These are phyloP conservation scores for Fukomys damarensis DNA, from an alignment of 2,113 vertebrate species.

Conservation along the genomic window DNA sequence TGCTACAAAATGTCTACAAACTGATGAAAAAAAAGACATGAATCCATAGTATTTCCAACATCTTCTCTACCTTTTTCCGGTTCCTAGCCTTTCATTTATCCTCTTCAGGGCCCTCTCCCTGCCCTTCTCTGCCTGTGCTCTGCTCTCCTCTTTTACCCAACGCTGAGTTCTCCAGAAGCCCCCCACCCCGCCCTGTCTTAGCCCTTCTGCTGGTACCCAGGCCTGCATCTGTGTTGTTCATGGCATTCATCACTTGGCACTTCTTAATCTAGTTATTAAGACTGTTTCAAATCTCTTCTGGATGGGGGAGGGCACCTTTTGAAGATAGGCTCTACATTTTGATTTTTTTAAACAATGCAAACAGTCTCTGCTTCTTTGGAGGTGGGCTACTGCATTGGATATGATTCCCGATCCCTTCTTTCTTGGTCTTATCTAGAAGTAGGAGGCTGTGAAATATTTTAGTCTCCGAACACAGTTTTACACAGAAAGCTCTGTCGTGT, in stretches of 20 bases:
- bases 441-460: not conserved
- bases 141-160: not conserved
- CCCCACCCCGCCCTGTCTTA: rapidly evolving
- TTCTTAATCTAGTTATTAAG: not conserved
- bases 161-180: not conserved
- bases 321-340: not conserved
- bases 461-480: not conserved
- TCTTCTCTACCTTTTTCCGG: not conserved
- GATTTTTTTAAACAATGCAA: not conserved
- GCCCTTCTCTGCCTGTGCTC: not conserved
- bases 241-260: not conserved
- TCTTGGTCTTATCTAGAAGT: not conserved
- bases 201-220: not conserved
- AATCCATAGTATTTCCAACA: not conserved
- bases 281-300: not conserved
- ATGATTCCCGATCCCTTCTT: not conserved
- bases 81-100: not conserved
- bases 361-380: not conserved
- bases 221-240: not conserved
- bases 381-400: too few species aligned
- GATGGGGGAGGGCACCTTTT: not conserved
- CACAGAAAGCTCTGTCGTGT: not conserved
- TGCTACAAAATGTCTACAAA: not conserved
- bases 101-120: not conserved
- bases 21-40: not conserved